Evolutionary conservation across 2,888 invertebrate genomes (phyloP), one percentile per base, ranked within the genome.

Genomic region (Plusia festucae): DNA sequence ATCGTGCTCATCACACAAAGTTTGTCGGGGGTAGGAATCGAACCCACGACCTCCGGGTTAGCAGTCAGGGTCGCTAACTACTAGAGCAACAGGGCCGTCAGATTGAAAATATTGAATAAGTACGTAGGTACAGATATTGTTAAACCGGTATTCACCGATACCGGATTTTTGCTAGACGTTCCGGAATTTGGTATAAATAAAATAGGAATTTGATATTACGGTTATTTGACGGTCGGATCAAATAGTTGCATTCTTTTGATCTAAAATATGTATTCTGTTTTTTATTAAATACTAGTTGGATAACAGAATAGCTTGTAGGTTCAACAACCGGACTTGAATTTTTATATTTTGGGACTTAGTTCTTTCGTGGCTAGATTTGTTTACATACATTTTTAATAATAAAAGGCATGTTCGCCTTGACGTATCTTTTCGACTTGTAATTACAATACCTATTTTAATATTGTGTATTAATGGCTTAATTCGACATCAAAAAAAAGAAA

Each of bases 121-220:
- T 49, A 44, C 0, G 0, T 16, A 49, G 46, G 20, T 49, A 20
- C 46, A n/a, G 40, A n/a, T 49, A 46, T 46, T 49, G 1, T 13
- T 3, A 20, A 60, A 73, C 73, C 58, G 60, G 60, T 65, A 16
- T 65, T 65, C 40, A 1, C 2, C 13, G 52, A 56, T 56, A 62
- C 77, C 55, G 44, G 79, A 65, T 53, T 54, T 60, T 30, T 27
- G 24, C 13, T 52, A 59, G 44, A 54, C 55, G 53, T 55, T 62
- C 60, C 52, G 59, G 53, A 61, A 64, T 60, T 30, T 27, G n/a
- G n/a, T 20, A 16, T 11, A 24, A 20, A 40, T 57, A 71, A 71
- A 20, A 58, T 71, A 16, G 9, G 44, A 59, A 66, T 59, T 53
- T 55, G 13, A 56, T 46, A 34, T 24, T 56, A 56, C 66, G 57